A percentile compares a stretch with the other conserved stretches of the same genome.
phyloP scores from a whole-genome alignment of 1,140 invertebrate species.

The Oppia nitens region DNA sequence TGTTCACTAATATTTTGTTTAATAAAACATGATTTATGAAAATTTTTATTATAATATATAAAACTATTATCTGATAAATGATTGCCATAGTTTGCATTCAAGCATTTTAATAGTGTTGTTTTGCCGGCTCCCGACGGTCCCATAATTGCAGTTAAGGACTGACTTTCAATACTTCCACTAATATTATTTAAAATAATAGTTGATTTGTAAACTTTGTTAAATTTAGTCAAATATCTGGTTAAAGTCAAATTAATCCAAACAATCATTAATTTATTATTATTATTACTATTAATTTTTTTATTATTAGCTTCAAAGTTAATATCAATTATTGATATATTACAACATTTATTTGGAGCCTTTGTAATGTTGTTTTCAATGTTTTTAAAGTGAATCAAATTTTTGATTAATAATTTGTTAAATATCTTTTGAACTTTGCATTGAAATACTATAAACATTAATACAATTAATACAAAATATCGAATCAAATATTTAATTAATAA shows the following conservation, averaged over 20 bases:
- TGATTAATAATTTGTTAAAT: not conserved
- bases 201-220: too few species aligned
- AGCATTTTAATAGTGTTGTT: slow-evolving; percentile 18
- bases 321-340: too few species aligned
- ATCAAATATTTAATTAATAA: not conserved
- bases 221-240: too few species aligned
- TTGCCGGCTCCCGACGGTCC: slow-evolving; percentile 24
- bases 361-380: too few species aligned
- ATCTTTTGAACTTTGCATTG: not conserved
- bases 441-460: not conserved
- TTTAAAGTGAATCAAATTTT: too few species aligned
- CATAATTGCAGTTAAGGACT: slow-evolving; percentile 13
- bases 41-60: not conserved
- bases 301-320: too few species aligned
- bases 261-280: too few species aligned
- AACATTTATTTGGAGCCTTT: too few species aligned
- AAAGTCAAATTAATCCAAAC: too few species aligned
- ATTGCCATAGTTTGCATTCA: slow-evolving; percentile 1
- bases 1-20: slow-evolving; percentile 40
- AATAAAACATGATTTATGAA: not conserved
- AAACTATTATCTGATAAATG: not conserved
- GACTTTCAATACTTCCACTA: slow-evolving; percentile 5
- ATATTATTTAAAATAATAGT: not conserved
- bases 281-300: too few species aligned
- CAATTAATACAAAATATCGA: not conserved